Evolutionary conservation across 2,888 invertebrate species (phyloP).

Genomic region (Latrodectus hesperus): DNA sequence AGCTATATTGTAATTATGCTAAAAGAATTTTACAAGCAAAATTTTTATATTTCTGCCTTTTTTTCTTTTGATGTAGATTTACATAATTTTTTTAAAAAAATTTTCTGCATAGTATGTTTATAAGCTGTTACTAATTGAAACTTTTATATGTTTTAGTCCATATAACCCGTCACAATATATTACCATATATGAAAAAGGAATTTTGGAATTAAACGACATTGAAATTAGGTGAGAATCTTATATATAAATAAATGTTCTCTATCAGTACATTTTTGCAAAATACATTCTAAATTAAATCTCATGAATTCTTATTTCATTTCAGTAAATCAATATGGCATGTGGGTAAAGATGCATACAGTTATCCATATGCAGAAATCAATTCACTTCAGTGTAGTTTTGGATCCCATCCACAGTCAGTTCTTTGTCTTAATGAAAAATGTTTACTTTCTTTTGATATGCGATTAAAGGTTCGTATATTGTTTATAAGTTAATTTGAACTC

Average conservation of each 20-base stretch:
- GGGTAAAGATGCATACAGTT: not conserved
- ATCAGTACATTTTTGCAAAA: not conserved
- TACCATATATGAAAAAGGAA: slow-evolving; percentile 28
- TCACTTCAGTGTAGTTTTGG: slow-evolving; percentile 43
- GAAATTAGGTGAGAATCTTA: slow-evolving; percentile 15
- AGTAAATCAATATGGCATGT: not conserved
- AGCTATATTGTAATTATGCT: no score
- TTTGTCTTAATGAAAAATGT: slow-evolving; percentile 8
- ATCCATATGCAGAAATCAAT: not conserved
- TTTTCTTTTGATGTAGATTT: no score
- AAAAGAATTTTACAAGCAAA: no score
- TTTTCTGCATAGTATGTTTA: not conserved
- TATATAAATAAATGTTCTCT: not conserved
- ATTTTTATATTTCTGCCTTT: no score
- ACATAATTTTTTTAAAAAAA: not conserved
- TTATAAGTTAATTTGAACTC: no score
- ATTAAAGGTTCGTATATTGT: slow-evolving; percentile 17
- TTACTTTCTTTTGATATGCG: slow-evolving; percentile 31
- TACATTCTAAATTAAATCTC: not conserved
- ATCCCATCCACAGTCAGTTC: slow-evolving; percentile 52
- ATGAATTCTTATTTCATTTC: not conserved
- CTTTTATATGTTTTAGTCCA: slow-evolving; percentile 22
- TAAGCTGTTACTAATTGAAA: not conserved
- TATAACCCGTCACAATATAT: slow-evolving; percentile 33
- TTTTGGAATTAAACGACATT: slow-evolving; percentile 20